Evolutionary conservation across 30 jellyfish, hydroid and myxozoan genomes (phyloP), one percentile per base, ranked within the genome.

Genomic region (Hydractinia symbiolongicarpus): DNA sequence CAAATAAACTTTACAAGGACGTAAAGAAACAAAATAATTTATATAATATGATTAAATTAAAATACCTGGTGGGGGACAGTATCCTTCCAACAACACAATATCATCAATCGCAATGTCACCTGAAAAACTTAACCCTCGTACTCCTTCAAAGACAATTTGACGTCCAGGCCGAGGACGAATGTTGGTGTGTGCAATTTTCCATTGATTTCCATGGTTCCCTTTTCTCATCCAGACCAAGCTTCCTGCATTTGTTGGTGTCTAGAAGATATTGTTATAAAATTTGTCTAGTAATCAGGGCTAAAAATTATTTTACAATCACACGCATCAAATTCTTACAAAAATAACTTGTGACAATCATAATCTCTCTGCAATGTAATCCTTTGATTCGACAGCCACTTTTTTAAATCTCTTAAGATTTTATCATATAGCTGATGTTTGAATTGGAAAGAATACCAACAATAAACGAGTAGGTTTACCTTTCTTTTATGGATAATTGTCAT

Each of bases 11-110:
- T 72, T 21, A 19, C 17, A 13, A 60, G 2, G 19, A 60, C 19
- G n/a, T 13, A 60, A 60, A 60, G 1, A 14, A 14, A 60, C 70
- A 14, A 60, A 60, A 60, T 9, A 60, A 60, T 14, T 16, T 14
- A 14, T 16, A 13, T 60, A 60, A 60, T 13, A 13, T 60, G 1
- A 16, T 69, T n/a, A 0, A 15, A 76, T 19, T 0, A 15, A 67
- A 66, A 14, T 52, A 86, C 97, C 97, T 76, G 98, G 98, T 55
- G 98, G 98, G 21, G 98, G 98, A 72, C 98, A 91, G 62, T 78
- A 81, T 78, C 98, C 98, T 11, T 82, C 82, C 20, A 83, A 73
- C 84, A 84, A 69, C 17, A 58, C 87, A 76, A 91, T 30, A 70
- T 91, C 98, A 73, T 91, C 98, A 15, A 91, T 44, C 0, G 98